Conservation (phyloP, 2,888 invertebrate species). For the Mythimna ferrago region DNA sequence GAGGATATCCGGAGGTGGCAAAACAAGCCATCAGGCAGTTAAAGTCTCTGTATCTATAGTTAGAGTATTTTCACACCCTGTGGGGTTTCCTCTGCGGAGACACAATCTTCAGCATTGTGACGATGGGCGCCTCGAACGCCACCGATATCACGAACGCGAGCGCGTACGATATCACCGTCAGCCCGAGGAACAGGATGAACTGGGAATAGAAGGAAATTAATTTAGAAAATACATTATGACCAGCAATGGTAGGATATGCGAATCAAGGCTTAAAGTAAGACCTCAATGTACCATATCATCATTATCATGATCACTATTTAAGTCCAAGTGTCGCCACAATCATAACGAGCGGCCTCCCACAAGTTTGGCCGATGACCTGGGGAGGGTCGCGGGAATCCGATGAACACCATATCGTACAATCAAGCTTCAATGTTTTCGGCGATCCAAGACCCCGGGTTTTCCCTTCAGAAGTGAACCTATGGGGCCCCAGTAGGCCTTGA, state of each 20-base stretch:
- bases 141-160: conserved; percentile 95
- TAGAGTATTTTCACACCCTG: conserved; percentile 74
- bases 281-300: no score
- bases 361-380: no score
- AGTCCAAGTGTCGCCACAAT: no score
- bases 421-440: not conserved
- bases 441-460: not conserved
- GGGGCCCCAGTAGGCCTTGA: no score
- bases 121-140: conserved; percentile 96
- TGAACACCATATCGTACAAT: no score
- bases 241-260: no score
- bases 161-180: conserved; percentile 94
- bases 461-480: no score
- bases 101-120: conserved; percentile 94
- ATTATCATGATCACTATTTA: no score
- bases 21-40: conserved; percentile 40
- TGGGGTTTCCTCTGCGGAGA: conserved; percentile 89
- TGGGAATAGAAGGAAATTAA: conserved; percentile 74
- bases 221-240: not conserved
- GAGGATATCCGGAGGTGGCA: conserved; percentile 1
- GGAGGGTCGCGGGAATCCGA: no score
- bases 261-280: not conserved
- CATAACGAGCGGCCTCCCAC: no score
- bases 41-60: conserved; percentile 53
- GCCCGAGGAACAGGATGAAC: conserved; percentile 95